Evolutionary conservation across 2,797 vertebrate species (phyloP), one percentile per base, ranked within the genome.

Genomic region (Mormyrops boulengeri): DNA sequence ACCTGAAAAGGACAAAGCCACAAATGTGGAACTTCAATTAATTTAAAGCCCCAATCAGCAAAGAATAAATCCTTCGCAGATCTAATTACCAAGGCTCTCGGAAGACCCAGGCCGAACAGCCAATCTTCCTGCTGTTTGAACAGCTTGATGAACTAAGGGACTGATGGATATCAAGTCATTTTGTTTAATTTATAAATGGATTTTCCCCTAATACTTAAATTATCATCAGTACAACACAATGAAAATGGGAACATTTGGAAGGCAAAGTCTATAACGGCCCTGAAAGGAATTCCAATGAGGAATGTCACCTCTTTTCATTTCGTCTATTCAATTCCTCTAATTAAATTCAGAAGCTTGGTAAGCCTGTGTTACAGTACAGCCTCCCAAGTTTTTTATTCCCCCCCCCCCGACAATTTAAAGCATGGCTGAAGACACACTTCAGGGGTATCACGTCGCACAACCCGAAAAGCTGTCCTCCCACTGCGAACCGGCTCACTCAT

Each of bases 161-260:
- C 97, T 97, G 97, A 97, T 97, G 97, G 98, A 98, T 98, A 99
- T 98, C 97, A 98, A 99, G 97, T 98, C 98, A 98, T 98, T 99
- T 98, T 98, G 98, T 99, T 99, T 98, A 99, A 99, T 99, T 98
- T 99, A 98, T 98, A 99, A 99, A 99, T 99, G 97, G 98, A 99
- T 99, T 99, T 99, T 97, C 96, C 97, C 96, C 96, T 99, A 98
- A 99, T 98, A 98, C 98, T 98, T 97, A 98, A 98, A 99, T 99
- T 99, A 98, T 98, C 97, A 97, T 97, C 97, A 97, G 97, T 97
- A 95, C 96, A 94, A 97, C 96, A 97, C 97, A 97, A 97, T 97
- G 97, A 97, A 97, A 97, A 97, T 97, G 96, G 96, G 97, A 97
- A 97, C 97, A 97, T 97, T 97, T 97, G 96, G 96, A 97, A 97